These are phyloP conservation scores for Eurystomus gularis DNA, from an alignment of 2,113 vertebrate genomes.

Conservation along the genomic window DNA sequence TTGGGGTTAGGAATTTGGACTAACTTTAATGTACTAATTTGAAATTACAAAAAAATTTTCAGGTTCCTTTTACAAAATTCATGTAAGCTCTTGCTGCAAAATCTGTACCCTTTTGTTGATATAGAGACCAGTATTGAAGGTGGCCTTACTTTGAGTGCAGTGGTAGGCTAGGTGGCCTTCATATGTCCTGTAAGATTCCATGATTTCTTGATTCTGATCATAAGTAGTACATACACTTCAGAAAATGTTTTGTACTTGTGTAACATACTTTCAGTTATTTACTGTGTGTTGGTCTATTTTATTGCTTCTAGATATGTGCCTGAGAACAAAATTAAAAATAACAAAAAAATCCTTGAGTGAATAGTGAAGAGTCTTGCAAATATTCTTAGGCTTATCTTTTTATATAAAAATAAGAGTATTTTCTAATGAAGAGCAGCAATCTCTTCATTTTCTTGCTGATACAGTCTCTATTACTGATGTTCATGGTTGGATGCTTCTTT, in stretches of 20 bases:
- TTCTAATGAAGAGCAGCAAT: neutral
- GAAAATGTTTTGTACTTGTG: neutral
- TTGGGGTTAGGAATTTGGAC: neutral
- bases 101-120: neutral
- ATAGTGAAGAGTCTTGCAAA: neutral
- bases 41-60: neutral
- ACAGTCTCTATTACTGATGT: neutral
- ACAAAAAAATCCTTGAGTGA: neutral
- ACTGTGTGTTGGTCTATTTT: neutral
- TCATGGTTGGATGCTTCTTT: neutral
- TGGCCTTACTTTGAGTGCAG: neutral
- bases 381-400: neutral
- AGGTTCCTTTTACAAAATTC: neutral
- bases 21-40: neutral
- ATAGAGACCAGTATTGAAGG: neutral
- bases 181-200: neutral
- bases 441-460: neutral
- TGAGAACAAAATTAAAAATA: neutral
- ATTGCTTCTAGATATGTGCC: neutral
- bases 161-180: neutral
- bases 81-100: rapidly evolving
- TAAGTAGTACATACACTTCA: neutral
- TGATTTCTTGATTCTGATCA: neutral
- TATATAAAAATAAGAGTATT: neutral
- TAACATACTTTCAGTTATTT: neutral